Conservation (phyloP, 2,888 invertebrate genomes). For the Lapara coniferarum region DNA sequence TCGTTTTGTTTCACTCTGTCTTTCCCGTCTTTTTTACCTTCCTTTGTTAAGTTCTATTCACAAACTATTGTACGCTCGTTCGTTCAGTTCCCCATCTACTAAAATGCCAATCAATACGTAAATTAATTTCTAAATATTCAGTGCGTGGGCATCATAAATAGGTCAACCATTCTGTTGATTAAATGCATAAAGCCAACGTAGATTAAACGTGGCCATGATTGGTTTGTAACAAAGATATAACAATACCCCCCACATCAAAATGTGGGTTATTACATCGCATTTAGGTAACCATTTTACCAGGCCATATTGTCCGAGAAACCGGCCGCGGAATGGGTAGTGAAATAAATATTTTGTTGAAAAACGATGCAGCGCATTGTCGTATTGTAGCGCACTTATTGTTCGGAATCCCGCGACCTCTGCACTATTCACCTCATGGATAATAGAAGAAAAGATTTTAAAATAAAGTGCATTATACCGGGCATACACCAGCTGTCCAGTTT, state of each 20-base stretch:
- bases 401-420: constrained; percentile 8
- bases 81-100: no score
- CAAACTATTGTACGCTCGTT: no score
- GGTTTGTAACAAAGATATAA: background rate
- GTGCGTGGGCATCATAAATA: no score
- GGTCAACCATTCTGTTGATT: no score
- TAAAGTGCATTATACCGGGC: background rate
- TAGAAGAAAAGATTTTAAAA: background rate
- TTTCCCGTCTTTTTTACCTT: background rate
- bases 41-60: no score
- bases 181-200: no score
- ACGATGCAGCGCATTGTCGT: constrained; percentile 2
- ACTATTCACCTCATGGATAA: constrained; percentile 3
- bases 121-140: no score
- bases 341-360: constrained; percentile 18
- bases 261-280: constrained; percentile 13
- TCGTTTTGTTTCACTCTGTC: background rate
- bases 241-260: background rate
- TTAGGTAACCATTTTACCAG: constrained; percentile 5
- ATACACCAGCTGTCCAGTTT: background rate
- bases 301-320: constrained; percentile 1
- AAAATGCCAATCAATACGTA: no score
- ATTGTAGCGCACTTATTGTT: constrained; percentile 14
- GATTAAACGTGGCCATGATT: no score
- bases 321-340: background rate